phyloP scores from a whole-genome alignment of 2,113 vertebrate species.

The Mormyrus iriodes region DNA sequence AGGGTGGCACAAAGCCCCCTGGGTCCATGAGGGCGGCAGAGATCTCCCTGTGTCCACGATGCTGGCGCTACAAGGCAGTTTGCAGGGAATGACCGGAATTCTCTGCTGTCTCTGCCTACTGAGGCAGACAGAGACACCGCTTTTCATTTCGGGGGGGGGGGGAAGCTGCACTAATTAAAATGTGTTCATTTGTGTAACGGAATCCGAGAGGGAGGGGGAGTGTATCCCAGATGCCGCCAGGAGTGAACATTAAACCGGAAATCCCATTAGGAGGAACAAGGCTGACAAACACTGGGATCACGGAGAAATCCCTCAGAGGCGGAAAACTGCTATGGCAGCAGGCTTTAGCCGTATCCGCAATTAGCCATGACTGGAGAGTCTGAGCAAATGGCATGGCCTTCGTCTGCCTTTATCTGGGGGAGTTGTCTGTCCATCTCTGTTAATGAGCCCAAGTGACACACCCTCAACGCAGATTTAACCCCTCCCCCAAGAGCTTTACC shows the following conservation, averaged over 20 bases:
- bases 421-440: neutral
- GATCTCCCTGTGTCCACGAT: neutral
- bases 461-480: neutral
- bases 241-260: neutral
- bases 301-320: neutral
- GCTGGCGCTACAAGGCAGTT: neutral
- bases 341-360: too few relatives aligned
- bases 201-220: neutral
- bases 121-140: neutral
- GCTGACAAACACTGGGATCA: neutral
- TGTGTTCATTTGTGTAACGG: neutral
- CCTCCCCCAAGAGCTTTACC: neutral
- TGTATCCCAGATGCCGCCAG: neutral
- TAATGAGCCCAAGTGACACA: neutral
- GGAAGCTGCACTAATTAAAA: slow-evolving; percentile 7
- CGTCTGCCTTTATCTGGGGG: neutral
- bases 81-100: neutral
- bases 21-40: neutral
- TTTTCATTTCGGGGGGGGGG: neutral
- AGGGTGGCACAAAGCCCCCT: too few relatives aligned
- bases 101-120: neutral
- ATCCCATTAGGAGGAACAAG: neutral
- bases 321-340: neutral
- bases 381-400: neutral
- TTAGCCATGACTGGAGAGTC: neutral